These are phyloP conservation scores for Scarus forsteni DNA, from an alignment of 2,797 vertebrate species.

Conservation along the genomic window DNA sequence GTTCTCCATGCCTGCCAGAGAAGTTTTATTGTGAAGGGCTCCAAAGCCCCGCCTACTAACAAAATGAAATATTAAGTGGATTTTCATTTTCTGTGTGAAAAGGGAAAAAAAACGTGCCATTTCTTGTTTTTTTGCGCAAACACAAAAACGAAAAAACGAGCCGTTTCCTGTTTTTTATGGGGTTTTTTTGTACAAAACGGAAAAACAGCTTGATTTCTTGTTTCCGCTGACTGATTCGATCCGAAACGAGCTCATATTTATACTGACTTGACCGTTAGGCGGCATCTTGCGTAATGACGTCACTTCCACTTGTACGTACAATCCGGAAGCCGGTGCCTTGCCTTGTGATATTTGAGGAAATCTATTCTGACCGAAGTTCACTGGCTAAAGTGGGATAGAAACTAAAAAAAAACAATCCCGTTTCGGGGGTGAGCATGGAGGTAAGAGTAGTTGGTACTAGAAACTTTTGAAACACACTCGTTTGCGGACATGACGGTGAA, in stretches of 20 bases:
- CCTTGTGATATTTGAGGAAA: slow-evolving; percentile 76
- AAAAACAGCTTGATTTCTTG: too few relatives aligned
- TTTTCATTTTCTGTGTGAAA: too few relatives aligned
- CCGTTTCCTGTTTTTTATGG: too few relatives aligned
- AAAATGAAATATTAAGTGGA: too few relatives aligned
- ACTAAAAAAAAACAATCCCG: slow-evolving; percentile 59
- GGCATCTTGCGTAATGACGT: slow-evolving; percentile 42
- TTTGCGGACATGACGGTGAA: slow-evolving; percentile 17
- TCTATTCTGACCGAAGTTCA: slow-evolving; percentile 80
- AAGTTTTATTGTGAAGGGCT: too few relatives aligned
- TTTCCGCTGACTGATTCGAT: too few relatives aligned
- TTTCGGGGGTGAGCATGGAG: slow-evolving; percentile 82
- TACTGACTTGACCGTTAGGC: not conserved
- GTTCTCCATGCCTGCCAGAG: too few relatives aligned
- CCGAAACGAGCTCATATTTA: slow-evolving; percentile 25
- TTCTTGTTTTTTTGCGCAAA: too few relatives aligned
- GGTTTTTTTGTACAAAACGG: too few relatives aligned
- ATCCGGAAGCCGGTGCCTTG: slow-evolving; percentile 73
- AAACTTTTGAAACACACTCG: slow-evolving; percentile 20
- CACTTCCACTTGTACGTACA: slow-evolving; percentile 68
- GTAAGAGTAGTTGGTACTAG: slow-evolving; percentile 77
- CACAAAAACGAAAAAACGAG: too few relatives aligned
- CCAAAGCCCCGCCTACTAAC: too few relatives aligned
- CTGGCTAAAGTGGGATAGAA: slow-evolving; percentile 70
- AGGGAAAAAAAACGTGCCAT: too few relatives aligned